Evolutionary conservation across 2,113 vertebrate genomes (phyloP), one percentile per base, ranked within the genome.

Genomic region (Ceuthmochares aereus): DNA sequence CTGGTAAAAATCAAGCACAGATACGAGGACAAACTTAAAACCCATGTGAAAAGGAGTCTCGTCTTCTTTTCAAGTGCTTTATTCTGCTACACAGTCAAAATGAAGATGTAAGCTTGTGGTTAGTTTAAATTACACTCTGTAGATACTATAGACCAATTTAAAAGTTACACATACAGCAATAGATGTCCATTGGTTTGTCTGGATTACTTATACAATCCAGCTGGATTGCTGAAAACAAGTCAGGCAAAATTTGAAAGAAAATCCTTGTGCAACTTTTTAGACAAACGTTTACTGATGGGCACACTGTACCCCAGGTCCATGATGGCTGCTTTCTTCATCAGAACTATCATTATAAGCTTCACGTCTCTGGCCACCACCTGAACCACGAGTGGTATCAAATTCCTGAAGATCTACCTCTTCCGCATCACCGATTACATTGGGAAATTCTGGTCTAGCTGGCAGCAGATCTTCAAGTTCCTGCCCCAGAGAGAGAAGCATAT

Each of bases 311-410:
- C 99, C 99, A 56, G 99, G 99, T 86, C 99, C 99, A 40, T 99
- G 99, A 86, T 99, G 99, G 92, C 99, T 98, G 55, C 99, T 98
- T 96, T 99, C 99, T 83, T 99, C 99, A 92, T 99, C 99, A 69
- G 99, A 99, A 94, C 99, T 99, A 97, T 99, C 99, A 1, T 99
- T 99, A 82, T 99, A 99, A 32, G 99, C 99, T 96, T 99, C 99
- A 67, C 99, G 98, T 87, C 99, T 98, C 95, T 98, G 99, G 84
- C 99, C 98, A 40, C 99, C 98, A 82, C 98, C 98, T 26, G 98
- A 98, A 81, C 99, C 99, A 95, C 98, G 99, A 96, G 98, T 99
- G 88, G 95, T 98, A 96, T 99, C 99, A 76, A 99, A 99, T 93
- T 99, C 99, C 84, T 99, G 99, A 95, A 99, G 98, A 94, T 99